Evolutionary conservation across 2,797 vertebrate genomes (phyloP), one percentile per base, ranked within the genome.

Genomic region (Sebastes steindachneri): DNA sequence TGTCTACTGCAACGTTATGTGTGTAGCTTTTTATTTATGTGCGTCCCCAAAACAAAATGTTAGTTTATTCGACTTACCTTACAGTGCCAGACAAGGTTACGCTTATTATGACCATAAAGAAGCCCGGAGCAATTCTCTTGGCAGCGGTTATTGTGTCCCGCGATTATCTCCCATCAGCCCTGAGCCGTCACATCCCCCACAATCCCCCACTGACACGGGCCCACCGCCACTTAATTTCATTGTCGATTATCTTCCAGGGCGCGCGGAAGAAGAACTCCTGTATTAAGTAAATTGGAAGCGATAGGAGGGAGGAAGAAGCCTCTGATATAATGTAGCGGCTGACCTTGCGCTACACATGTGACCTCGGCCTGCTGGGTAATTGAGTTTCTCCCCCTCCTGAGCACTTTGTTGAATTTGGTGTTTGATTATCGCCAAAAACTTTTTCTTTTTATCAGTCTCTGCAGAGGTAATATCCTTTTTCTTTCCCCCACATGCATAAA

Each of bases 161-260:
- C 15, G 58, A 91, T 94, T 84, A 93, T 92, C 88, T 93, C 71
- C 89, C 88, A 92, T 92, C 89, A 89, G 74, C 83, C 68, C 72
- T 17, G 53, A 69, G 79, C 84, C 51, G 66, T 76, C 82, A 75
- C 80, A 73, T 83, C 73, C 72, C 31, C 76, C 84, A 62, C 77
- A 66, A 60, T 75, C 71, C 67, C 81, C 77, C 51, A 5, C 67
- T 65, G 88, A 86, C 82, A 77, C 74, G 0, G 54, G 65, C 73
- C 79, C 21, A 9, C 78, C 31, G 53, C 71, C 75, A 26, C 90
- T 85, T 89, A 72, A 92, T 84, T 90, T 85, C 82, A 84, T 88
- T 82, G 83, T 76, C 72, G 68, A 85, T 93, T 83, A 88, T 86
- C 77, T 84, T 51, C 71, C 54, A 9, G 65, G 62, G 75, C 28